A percentile compares a stretch with the other conserved stretches of the same genome.
Conservation (phyloP, 2,113 vertebrate genomes). For the Azemiops feae region DNA sequence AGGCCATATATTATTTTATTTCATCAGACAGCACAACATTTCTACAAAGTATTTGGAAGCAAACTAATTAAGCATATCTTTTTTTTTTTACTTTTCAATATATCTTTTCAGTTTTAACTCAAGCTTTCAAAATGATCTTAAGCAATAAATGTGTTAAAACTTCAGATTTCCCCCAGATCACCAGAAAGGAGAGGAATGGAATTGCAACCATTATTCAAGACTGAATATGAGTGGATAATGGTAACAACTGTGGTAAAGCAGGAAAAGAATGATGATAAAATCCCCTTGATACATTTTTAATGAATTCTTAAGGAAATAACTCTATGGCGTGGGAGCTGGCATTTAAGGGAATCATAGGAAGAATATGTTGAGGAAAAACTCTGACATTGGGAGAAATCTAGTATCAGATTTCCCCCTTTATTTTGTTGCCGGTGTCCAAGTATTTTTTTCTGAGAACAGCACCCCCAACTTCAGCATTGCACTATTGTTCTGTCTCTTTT, state of each 20-base stretch:
- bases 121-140: neutral
- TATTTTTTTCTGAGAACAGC: neutral
- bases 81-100: neutral
- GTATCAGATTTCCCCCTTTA: neutral
- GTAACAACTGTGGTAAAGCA: neutral
- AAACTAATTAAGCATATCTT: neutral
- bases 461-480: neutral
- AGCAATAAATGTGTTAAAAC: neutral
- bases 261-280: neutral
- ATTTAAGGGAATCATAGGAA: neutral
- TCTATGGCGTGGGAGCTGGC: neutral
- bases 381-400: neutral
- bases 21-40: neutral
- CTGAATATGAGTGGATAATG: neutral
- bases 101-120: neutral
- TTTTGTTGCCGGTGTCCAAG: neutral
- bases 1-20: neutral
- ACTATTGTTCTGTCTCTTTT: neutral
- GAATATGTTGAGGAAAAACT: neutral
- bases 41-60: neutral
- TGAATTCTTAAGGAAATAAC: neutral
- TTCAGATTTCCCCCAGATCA: neutral
- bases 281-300: neutral
- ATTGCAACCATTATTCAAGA: neutral
- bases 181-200: neutral